Evolutionary conservation across 30 jellyfish, hydroid and myxozoan species (phyloP), one percentile per base, ranked within the genome.

Genomic region (Mastigias papua): DNA sequence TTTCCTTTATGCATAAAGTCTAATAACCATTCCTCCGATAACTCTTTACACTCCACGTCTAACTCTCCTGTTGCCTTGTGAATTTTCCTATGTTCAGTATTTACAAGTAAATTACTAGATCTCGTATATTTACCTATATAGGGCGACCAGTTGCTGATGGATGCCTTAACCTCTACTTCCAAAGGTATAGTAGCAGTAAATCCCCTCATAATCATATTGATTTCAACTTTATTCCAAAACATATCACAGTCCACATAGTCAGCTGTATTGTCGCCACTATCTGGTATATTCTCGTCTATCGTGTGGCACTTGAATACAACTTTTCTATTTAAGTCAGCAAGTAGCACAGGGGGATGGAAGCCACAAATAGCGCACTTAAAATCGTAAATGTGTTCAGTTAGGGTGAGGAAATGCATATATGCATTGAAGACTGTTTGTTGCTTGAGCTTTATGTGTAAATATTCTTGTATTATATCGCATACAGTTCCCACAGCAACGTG

Each of bases 281-380:
- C 29, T 2, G 80, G 80, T 31, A 69, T 22, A 28, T 4, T 42
- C 13, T 69, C 80, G 3, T 69, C 80, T 5, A 54, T 21, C 3
- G 67, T 11, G 27, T 63, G 35, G 74, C 37, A 75, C 32, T 89
- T 80, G 64, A 89, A 89, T 29, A 88, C 89, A 32, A 89, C 78
- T 80, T 89, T 89, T 3, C 93, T 21, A 62, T 89, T 89, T 23
- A 80, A 82, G 73, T 89, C 97, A 9, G 89, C 90, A 19, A 79
- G 72, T 11, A 89, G 80, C n/a, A 76, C 68, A 33, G 67, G 54
- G 9, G 97, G 89, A 34, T 69, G 76, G 69, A 25, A 51, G 26
- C 94, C 88, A 66, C 97, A 80, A 17, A 20, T 48, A 4, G 73
- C 70, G 58, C 97, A 80, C 31, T 79, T 78, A 34, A 88, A 87